Evolutionary conservation across 2,888 invertebrate genomes (phyloP), one percentile per base, ranked within the genome.

Genomic region (Himalopsyche kuldschensis): DNA sequence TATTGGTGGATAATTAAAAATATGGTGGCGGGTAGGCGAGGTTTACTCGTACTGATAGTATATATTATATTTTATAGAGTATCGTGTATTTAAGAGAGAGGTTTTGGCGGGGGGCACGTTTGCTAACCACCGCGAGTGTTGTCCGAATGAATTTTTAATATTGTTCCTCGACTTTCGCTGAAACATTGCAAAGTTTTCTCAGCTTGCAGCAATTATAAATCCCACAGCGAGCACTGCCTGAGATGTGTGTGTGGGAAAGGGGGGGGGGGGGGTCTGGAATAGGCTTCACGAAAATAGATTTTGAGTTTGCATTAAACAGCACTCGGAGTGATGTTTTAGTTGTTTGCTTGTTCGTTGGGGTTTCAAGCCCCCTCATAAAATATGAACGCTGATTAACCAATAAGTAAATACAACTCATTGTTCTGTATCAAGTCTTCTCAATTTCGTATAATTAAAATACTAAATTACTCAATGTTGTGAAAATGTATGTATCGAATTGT

Each of bases 91-190:
- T 4, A 15, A 15, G 69, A 8, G 30, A 30, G 4, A 63, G n/a
- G 30, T 11, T 79, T 32, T 76, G 63, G 63, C 24, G 48, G 48
- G n/a, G 48, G 55, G 78, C 17, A 31, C 11, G 77, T 48, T 41
- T 48, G 41, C 41, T 77, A 41, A 46, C 41, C 27, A 35, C 77
- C 87, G 84, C 87, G 87, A 77, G 48, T 78, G 82, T 82, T 82
- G 78, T 79, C 82, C 76, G 82, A 41, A 83, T 83, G 83, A 83
- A 83, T 83, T 83, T 83, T 83, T 83, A 83, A 83, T 80, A 77
- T 48, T 55, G 69, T 82, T 80, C 77, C 83, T 83, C 69, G 79
- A 83, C 77, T 83, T 83, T 80, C 46, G 83, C 47, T 78, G 77
- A 80, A 55, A 75, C 83, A 77, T 30, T 63, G 80, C 79, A 75